Evolutionary conservation across 1,140 invertebrate species (phyloP).

Genomic region (Centruroides sculpturatus): DNA sequence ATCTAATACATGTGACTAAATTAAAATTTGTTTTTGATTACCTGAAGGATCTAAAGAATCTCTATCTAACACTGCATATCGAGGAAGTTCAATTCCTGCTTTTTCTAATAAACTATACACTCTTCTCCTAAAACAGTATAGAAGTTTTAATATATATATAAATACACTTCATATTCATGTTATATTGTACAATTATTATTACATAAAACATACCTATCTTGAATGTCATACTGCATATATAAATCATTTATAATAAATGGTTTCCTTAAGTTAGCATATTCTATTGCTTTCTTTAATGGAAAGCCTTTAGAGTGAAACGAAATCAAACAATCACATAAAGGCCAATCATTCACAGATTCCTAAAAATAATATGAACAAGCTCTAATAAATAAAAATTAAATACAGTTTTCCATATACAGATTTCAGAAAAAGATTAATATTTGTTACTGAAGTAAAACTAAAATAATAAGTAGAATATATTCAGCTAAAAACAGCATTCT

Average conservation of each 20-base stretch:
- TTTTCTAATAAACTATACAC: conserved; percentile 88
- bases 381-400: too few relatives aligned
- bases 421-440: too few relatives aligned
- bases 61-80: conserved; percentile 92
- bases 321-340: conserved; percentile 90
- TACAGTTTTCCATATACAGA: too few relatives aligned
- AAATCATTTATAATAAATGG: conserved; percentile 98
- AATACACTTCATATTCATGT: not conserved
- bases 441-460: too few relatives aligned
- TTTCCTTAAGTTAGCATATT: conserved; percentile 82
- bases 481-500: too few relatives aligned
- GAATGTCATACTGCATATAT: conserved; percentile 95
- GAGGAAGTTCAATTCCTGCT: conserved; percentile 92
- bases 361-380: conserved; percentile 25
- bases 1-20: too few relatives aligned
- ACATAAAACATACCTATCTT: conserved; percentile 34
- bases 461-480: too few relatives aligned
- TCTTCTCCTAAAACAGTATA: conserved; percentile 43
- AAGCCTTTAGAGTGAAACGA: conserved; percentile 97
- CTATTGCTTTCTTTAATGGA: conserved; percentile 94
- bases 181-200: not conserved
- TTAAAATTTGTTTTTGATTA: too few relatives aligned
- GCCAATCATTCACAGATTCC: conserved; percentile 96
- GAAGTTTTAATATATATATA: not conserved
- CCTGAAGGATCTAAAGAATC: conserved; percentile 33